Evolutionary conservation across 1,140 invertebrate species (phyloP), one percentile per base, ranked within the genome.

Genomic region (Reticulitermes speratus): DNA sequence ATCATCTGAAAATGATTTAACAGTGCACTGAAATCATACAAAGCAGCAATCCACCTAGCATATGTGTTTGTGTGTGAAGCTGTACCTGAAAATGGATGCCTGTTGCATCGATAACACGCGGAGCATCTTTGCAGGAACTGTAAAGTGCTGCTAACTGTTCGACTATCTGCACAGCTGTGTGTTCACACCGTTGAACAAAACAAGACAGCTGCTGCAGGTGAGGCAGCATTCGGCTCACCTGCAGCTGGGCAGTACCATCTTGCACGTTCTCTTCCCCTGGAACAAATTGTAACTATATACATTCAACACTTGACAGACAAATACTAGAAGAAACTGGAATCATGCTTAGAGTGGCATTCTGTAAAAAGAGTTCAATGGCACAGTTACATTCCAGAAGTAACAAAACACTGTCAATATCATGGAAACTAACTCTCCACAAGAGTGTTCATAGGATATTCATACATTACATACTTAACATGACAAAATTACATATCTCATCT

Each of bases 121-220:
- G 88, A 69, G 89, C 89, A 87, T 87, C 88, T 87, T 90, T 90
- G 85, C 87, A 89, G 88, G 87, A 86, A 38, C 90, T 90, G 88
- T 94, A 93, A 38, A 95, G 90, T 44, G 92, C 92, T 90, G 94
- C 93, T 83, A 96, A 90, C 91, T 97, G 96, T 82, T 92, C 92
- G 83, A 96, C 91, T 9, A 95, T 90, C 89, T 95, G 94, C 65
- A 90, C 91, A 11, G 94, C 91, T 21, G 96, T 94, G 88, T 95
- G 93, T 90, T 95, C 92, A 88, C 94, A 94, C 85, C 95, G 92
- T 85, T 91, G 92, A 32, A 95, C 91, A 93, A 95, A 96, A 88
- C 92, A 92, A 86, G 92, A 93, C 82, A 96, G 89, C 88, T 93
- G 92, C 91, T 95, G 95, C 90, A 96, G 91, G 30, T 91, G 88